Percentiles rank a stretch among this genome's conserved stretches.
phyloP scores from a whole-genome alignment of 1,140 invertebrate genomes.

The Aleiodes sp. region DNA sequence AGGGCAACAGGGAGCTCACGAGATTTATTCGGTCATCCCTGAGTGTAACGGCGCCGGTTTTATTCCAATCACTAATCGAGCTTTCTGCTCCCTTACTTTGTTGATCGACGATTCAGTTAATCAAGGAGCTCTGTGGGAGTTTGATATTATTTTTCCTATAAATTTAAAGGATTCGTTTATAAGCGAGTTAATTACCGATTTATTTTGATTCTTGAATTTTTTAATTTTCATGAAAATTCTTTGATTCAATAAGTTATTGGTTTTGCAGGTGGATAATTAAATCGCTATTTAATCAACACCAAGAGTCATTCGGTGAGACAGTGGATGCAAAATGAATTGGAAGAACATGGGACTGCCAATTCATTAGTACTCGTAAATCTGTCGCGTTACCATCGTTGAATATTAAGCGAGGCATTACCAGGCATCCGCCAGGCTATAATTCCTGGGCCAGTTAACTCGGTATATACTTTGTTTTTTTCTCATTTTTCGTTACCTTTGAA shows the following conservation, averaged over 20 bases:
- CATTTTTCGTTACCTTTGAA: background rate
- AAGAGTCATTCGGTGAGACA: background rate
- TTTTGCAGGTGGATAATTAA: too few relatives aligned
- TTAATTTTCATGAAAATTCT: too few relatives aligned
- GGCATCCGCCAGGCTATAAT: slow-evolving; percentile 54
- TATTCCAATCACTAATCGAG: slow-evolving; percentile 31
- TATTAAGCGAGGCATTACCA: slow-evolving; percentile 62
- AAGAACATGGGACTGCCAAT: slow-evolving; percentile 54
- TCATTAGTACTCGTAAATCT: slow-evolving; percentile 67
- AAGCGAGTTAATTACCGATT: too few relatives aligned
- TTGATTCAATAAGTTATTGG: too few relatives aligned
- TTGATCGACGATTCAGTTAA: slow-evolving; percentile 20
- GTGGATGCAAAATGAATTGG: slow-evolving; percentile 33
- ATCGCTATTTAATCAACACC: slow-evolving; percentile 18
- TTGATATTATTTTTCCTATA: background rate
- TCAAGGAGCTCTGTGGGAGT: background rate
- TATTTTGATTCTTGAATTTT: too few relatives aligned
- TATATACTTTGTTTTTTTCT: slow-evolving; percentile 30
- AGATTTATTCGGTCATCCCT: slow-evolving; percentile 62
- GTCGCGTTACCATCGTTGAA: slow-evolving; percentile 60
- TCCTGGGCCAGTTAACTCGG: slow-evolving; percentile 58
- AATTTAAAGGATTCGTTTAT: too few relatives aligned
- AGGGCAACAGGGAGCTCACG: slow-evolving; percentile 64
- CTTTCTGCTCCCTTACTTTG: slow-evolving; percentile 24
- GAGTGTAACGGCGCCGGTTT: slow-evolving; percentile 40